These are phyloP conservation scores for Rhyacichthys aspro DNA, from an alignment of 2,797 vertebrate species.

Conservation along the genomic window DNA sequence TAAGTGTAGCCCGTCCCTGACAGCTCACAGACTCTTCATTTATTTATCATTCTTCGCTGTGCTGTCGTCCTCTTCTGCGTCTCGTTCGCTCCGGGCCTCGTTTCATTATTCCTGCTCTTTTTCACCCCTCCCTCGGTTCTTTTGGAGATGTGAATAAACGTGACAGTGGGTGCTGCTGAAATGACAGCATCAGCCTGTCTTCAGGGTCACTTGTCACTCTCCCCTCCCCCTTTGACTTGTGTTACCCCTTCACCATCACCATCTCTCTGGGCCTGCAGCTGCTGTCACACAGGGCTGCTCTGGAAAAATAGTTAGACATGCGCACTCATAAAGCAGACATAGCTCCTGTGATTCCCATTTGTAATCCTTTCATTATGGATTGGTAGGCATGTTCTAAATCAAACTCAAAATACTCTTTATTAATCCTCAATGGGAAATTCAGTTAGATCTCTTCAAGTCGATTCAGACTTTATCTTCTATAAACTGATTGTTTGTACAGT, in stretches of 20 bases:
- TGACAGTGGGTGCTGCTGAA: slow-evolving; percentile 76
- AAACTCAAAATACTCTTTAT: too few relatives aligned
- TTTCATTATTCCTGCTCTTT: slow-evolving; percentile 77
- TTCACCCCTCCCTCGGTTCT: slow-evolving; percentile 36
- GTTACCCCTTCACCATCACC: slow-evolving; percentile 24
- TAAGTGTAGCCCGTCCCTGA: slow-evolving; percentile 82
- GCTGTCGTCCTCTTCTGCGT: slow-evolving; percentile 31
- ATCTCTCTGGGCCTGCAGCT: slow-evolving; percentile 42
- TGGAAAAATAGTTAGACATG: slow-evolving; percentile 25
- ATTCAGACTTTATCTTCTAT: too few relatives aligned
- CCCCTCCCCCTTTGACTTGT: slow-evolving; percentile 43
- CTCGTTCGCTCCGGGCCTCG: slow-evolving; percentile 53
- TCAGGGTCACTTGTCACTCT: slow-evolving; percentile 75
- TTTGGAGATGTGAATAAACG: slow-evolving; percentile 80
- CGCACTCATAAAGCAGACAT: slow-evolving; percentile 12
- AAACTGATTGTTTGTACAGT: too few relatives aligned
- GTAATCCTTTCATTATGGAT: slow-evolving; percentile 22
- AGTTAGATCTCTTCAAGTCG: too few relatives aligned
- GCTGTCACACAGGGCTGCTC: slow-evolving; percentile 32
- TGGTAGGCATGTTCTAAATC: not conserved
- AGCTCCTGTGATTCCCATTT: slow-evolving; percentile 12
- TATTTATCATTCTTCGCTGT: slow-evolving; percentile 69
- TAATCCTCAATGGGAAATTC: too few relatives aligned
- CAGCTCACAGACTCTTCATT: slow-evolving; percentile 71
- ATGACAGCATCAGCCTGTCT: slow-evolving; percentile 80